Conservation (phyloP, 1,140 invertebrate species). For the Diorhabda carinulata region DNA sequence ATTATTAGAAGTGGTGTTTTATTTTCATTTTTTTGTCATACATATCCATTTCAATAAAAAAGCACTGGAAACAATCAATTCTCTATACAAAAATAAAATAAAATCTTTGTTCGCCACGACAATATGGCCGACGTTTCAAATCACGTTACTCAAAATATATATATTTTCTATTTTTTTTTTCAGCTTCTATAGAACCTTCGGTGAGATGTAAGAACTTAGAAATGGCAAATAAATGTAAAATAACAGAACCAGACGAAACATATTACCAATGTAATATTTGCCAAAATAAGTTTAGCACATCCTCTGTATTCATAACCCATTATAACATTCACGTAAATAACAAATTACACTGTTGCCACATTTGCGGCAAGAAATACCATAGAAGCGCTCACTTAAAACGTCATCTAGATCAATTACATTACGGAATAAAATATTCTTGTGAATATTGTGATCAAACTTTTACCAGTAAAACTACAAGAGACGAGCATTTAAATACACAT, state of each 20-base stretch:
- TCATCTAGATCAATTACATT: constrained; percentile 39
- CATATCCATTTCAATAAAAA: no score
- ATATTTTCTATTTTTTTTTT: background rate
- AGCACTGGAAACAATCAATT: no score
- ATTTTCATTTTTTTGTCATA: no score
- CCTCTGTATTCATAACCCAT: constrained; percentile 53
- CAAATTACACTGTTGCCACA: constrained; percentile 52
- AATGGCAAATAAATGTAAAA: constrained; percentile 29
- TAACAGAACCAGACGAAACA: constrained; percentile 33
- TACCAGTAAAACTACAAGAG: constrained; percentile 53
- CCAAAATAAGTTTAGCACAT: constrained; percentile 46
- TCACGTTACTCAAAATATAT: constrained; percentile 2
- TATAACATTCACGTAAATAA: constrained; percentile 51
- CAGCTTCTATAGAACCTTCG: constrained; percentile 3
- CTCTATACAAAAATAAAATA: no score
- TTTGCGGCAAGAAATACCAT: constrained; percentile 54
- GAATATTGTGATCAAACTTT: constrained; percentile 47
- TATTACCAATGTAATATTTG: constrained; percentile 51
- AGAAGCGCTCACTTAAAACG: constrained; percentile 30
- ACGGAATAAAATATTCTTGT: constrained; percentile 47
- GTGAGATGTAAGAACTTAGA: constrained; percentile 17
- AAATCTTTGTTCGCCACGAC: no score
- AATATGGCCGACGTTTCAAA: no score
- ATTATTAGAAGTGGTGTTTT: no score
- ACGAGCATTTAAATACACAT: constrained; percentile 63